Percentiles rank a stretch among this genome's conserved stretches.
Evolutionary conservation across 53 echinoderm and acorn worm species (phyloP).

Genomic region (Antedon mediterranea): DNA sequence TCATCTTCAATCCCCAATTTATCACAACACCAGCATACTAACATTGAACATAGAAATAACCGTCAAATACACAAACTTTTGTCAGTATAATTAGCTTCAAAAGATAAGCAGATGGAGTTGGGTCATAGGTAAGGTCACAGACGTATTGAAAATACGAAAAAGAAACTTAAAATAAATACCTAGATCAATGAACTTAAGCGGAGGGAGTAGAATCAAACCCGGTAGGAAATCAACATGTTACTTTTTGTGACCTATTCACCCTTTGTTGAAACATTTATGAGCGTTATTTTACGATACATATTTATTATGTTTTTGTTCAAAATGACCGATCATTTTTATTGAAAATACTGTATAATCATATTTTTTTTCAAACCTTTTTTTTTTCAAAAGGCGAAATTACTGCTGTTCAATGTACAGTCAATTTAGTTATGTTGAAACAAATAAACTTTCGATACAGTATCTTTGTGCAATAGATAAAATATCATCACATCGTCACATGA

Average conservation of each 20-base stretch:
- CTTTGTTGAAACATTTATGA: background rate
- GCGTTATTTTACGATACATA: too few species aligned
- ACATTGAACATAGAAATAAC: background rate
- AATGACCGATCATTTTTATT: too few species aligned
- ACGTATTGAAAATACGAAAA: background rate
- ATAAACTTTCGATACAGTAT: too few species aligned
- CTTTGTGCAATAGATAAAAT: too few species aligned
- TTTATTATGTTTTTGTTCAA: too few species aligned
- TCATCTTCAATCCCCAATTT: too few species aligned
- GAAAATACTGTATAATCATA: too few species aligned
- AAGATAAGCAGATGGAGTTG: background rate
- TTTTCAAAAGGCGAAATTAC: too few species aligned
- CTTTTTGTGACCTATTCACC: background rate
- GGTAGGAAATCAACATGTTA: background rate
- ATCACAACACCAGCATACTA: background rate
- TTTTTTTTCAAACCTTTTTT: too few species aligned
- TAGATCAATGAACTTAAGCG: background rate
- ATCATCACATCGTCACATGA: too few species aligned
- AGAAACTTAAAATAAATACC: background rate
- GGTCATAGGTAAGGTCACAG: background rate
- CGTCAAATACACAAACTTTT: background rate
- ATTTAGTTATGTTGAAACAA: too few species aligned
- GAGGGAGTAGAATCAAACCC: background rate
- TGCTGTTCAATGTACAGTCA: too few species aligned
- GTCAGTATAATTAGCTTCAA: background rate